A percentile compares a stretch with the other conserved stretches of the same genome.
These are phyloP conservation scores for Steatornis caripensis DNA, from an alignment of 2,113 vertebrate genomes.

Conservation along the genomic window DNA sequence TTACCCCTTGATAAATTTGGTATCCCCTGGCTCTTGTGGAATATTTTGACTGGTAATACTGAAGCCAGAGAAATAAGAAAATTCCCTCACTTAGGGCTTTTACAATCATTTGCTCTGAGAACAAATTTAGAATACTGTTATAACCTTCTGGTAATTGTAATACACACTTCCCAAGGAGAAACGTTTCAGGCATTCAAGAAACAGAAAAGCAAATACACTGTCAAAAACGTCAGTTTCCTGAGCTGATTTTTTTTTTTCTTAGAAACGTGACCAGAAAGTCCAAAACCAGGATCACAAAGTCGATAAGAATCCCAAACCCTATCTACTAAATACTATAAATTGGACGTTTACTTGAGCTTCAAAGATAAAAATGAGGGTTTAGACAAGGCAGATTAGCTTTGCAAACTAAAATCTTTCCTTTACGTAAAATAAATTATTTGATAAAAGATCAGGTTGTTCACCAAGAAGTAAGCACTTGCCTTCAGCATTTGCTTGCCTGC, in stretches of 20 bases:
- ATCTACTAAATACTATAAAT: conserved; percentile 11
- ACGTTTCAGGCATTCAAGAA: neutral
- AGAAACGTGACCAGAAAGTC: conserved; percentile 15
- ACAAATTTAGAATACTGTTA: neutral
- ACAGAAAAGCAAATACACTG: neutral
- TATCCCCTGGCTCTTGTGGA: neutral
- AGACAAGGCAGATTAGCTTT: conserved; percentile 19
- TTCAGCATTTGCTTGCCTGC: neutral
- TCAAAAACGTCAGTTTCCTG: neutral
- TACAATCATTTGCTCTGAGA: neutral
- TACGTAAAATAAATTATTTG: conserved; percentile 19
- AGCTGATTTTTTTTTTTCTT: neutral
- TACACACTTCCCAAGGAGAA: neutral
- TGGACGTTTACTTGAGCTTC: neutral
- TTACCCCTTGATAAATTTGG: neutral
- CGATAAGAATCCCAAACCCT: neutral
- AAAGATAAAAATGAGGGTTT: conserved; percentile 23
- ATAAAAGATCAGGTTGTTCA: neutral
- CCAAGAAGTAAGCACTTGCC: neutral
- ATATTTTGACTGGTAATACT: neutral
- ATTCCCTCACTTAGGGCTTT: neutral
- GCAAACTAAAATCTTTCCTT: neutral
- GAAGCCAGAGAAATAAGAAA: neutral
- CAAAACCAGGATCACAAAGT: neutral
- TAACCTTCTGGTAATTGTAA: neutral